Evolutionary conservation across 2,888 invertebrate species (phyloP).

Genomic region (Euzetes globulus): DNA sequence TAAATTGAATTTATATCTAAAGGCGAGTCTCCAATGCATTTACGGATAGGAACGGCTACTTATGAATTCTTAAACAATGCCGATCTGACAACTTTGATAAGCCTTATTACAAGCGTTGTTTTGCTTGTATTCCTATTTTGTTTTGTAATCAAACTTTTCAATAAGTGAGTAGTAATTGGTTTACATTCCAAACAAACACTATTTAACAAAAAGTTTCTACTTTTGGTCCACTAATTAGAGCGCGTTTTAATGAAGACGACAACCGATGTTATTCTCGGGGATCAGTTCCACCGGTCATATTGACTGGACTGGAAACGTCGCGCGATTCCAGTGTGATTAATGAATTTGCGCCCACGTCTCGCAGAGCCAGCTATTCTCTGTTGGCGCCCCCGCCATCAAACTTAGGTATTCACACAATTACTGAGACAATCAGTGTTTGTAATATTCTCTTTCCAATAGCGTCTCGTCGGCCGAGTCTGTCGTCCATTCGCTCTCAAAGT

Average conservation of each 20-base stretch:
- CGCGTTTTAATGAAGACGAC: slow-evolving; percentile 17
- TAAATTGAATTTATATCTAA: background rate
- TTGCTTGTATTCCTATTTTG: slow-evolving; percentile 77
- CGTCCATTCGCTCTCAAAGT: slow-evolving; percentile 40
- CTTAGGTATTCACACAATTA: slow-evolving; percentile 35
- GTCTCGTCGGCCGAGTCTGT: slow-evolving; percentile 40
- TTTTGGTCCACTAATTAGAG: background rate
- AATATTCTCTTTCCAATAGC: slow-evolving; percentile 37
- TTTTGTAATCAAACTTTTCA: slow-evolving; percentile 78
- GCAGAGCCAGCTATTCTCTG: slow-evolving; percentile 40
- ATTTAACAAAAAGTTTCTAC: background rate
- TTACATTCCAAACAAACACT: background rate
- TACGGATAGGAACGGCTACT: slow-evolving; percentile 32
- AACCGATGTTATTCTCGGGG: slow-evolving; percentile 33
- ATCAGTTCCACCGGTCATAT: slow-evolving; percentile 39
- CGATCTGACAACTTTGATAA: slow-evolving; percentile 75
- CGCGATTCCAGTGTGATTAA: slow-evolving; percentile 38
- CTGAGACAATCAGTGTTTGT: background rate
- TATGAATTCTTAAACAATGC: slow-evolving; percentile 39
- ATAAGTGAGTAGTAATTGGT: slow-evolving; percentile 48
- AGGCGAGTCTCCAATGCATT: slow-evolving; percentile 33
- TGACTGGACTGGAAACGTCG: slow-evolving; percentile 35
- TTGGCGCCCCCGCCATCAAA: slow-evolving; percentile 39
- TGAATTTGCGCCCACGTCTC: slow-evolving; percentile 38
- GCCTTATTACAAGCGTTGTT: slow-evolving; percentile 75